phyloP scores from a whole-genome alignment of 2,888 invertebrate genomes.

The Lithophane socia region DNA sequence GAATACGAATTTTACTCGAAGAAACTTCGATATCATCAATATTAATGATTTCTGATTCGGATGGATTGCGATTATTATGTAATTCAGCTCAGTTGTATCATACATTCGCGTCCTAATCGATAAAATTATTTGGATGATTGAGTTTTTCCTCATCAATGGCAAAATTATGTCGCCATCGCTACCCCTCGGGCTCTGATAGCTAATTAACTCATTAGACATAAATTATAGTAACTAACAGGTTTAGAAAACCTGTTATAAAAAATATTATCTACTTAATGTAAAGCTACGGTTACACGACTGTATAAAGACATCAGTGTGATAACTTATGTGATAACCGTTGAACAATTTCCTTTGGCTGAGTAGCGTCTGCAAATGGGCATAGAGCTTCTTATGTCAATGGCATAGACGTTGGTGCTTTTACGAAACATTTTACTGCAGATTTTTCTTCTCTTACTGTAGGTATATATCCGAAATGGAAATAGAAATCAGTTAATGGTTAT shows the following conservation, averaged over 20 bases:
- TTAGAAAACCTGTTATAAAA: constrained; percentile 33
- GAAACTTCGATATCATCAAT: constrained; percentile 26
- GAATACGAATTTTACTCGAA: constrained; percentile 35
- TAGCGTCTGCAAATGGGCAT: not conserved
- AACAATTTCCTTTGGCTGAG: constrained; percentile 1
- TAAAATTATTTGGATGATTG: constrained; percentile 9
- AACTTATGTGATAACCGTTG: constrained; percentile 3
- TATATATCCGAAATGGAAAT: not conserved
- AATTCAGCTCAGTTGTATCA: constrained; percentile 6
- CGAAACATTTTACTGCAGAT: not conserved
- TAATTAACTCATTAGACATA: constrained; percentile 13
- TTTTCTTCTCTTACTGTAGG: not conserved
- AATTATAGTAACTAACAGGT: constrained; percentile 35
- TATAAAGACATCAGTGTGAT: not conserved
- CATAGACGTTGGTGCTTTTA: not conserved
- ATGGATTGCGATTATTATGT: constrained; percentile 27
- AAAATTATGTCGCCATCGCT: constrained; percentile 21
- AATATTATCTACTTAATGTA: constrained; percentile 19
- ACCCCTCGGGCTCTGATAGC: not conserved
- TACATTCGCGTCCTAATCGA: constrained; percentile 6
- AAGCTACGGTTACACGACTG: constrained; percentile 18
- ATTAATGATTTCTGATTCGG: constrained; percentile 24
- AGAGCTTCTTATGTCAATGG: not conserved
- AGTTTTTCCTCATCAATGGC: constrained; percentile 3
- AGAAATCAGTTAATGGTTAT: not conserved